Evolutionary conservation across 2,113 vertebrate genomes (phyloP).

Genomic region (Aix galericulata): DNA sequence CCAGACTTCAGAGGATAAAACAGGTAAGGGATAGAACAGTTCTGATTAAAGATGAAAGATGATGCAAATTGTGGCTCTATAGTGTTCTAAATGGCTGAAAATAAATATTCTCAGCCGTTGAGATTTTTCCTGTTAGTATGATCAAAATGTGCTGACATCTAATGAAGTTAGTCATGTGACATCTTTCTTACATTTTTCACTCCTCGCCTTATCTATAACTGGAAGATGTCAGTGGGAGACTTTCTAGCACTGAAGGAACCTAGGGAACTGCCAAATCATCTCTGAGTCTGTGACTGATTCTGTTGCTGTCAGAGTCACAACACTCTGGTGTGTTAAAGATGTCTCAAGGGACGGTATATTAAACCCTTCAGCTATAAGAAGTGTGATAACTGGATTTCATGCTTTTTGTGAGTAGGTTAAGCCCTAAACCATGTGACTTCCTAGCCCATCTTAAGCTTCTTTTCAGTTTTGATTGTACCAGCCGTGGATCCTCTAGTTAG

Average conservation of each 20-base stretch:
- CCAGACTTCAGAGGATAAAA: not conserved
- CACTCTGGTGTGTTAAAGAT: not conserved
- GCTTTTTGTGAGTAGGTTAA: not conserved
- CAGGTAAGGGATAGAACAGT: not conserved
- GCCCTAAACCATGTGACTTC: not conserved
- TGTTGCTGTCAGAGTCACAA: not conserved
- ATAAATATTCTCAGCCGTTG: not conserved
- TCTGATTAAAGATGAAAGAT: not conserved
- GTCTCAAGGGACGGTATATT: not conserved
- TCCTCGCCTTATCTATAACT: not conserved
- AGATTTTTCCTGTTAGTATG: not conserved
- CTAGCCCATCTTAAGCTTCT: not conserved
- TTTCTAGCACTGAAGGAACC: not conserved
- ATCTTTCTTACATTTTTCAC: not conserved
- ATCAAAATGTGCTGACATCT: not conserved
- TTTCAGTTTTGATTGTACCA: not conserved
- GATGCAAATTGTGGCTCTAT: not conserved
- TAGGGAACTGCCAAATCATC: not conserved
- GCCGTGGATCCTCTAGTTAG: not conserved
- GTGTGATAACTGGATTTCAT: not conserved
- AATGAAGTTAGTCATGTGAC: not conserved
- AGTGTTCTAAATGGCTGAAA: not conserved
- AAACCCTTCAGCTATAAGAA: not conserved
- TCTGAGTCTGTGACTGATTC: not conserved
- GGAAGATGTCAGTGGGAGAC: conserved; percentile 25